Evolutionary conservation across 1,140 invertebrate genomes (phyloP), one percentile per base, ranked within the genome.

Genomic region (Aphis craccivora): DNA sequence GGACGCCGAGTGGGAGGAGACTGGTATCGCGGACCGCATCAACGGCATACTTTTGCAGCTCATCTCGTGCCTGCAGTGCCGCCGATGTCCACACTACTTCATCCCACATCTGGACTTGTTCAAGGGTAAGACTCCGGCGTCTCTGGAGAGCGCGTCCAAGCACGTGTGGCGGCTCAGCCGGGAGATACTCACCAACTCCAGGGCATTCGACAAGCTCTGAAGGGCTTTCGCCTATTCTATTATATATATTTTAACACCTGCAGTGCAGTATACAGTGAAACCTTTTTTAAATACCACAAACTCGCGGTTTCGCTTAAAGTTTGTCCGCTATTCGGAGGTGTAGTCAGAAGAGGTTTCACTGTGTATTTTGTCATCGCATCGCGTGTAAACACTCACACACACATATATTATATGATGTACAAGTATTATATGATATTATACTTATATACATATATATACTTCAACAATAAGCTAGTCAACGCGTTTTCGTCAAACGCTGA

Each of bases 41-140:
- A 99, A 99, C 95, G 99, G 99, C 18, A 99, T 99, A 93, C 97
- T 99, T 60, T 96, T 99, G 43, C 99, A 99, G 95, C 95, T 99
- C 91, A 99, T 99, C 93, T 99, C 98, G 2, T 99, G 99, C 95
- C 96, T 99, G 40, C 99, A 99, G 96, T 99, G 99, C 95, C 97
- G 98, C 89, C 96, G 98, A 84, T 99, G 99, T 96, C 99, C 99
- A 0, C 98, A 99, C 95, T 99, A 99, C 95, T 99, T 99, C 95
- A 96, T 99, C 30, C 98, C 98, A 2, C 98, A 98, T 95, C 96
- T 99, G 93, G 98, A 99, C 95, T 95, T 99, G 14, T 98, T 99
- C 95, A 98, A 99, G 95, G 99, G 98, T 8, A 99, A 99, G 95
- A 98, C 98, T 35, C 97, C 98, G 8, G 98, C 97, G 94, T 97